Evolutionary conservation across 2,113 vertebrate species (phyloP), one percentile per base, ranked within the genome.

Genomic region (Castor canadensis): DNA sequence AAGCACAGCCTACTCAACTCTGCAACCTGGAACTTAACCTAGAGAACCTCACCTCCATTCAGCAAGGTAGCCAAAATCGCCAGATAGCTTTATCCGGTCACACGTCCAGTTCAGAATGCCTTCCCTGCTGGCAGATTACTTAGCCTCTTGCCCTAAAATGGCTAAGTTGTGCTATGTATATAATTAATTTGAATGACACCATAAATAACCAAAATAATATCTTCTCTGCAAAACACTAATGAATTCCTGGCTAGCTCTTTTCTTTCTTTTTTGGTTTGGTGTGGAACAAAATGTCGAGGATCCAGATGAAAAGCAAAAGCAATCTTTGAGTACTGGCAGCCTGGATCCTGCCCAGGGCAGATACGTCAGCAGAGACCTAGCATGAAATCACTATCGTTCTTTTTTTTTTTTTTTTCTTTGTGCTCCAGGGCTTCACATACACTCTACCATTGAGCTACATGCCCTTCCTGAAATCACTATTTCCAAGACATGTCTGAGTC

Each of bases 71-170:
- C 3, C 52, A 4, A 3, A 17, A 77, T 71, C 89, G 49, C 0
- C 2, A 43, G 16, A 82, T 26, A 67, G 30, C 58, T 52, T 32
- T 54, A 71, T 45, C 66, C 11, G 77, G 80, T 85, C 45, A 30
- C 6, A 35, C 1, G 11, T 30, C 49, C 40, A 43, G 35, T 30
- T 95, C 38, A 81, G 47, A 94, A 76, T 1, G 1, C 26, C 40
- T 62, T 89, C 49, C 47, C 69, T 52, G 38, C 73, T 56, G 28
- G 49, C 47, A 60, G 76, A 54, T 73, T 28, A 40, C 77, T 95
- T 87, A 58, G 62, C 30, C 40, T 75, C 88, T 84, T 79, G 64
- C 84, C 76, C 52, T 87, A 84, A 95, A 85, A 84, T 24, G 76
- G 81, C 85, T 84, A 45, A 79, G 87, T 22, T 62, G 40, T 84